Evolutionary conservation across 2,888 invertebrate species (phyloP).

Genomic region (Perdita meconis): DNA sequence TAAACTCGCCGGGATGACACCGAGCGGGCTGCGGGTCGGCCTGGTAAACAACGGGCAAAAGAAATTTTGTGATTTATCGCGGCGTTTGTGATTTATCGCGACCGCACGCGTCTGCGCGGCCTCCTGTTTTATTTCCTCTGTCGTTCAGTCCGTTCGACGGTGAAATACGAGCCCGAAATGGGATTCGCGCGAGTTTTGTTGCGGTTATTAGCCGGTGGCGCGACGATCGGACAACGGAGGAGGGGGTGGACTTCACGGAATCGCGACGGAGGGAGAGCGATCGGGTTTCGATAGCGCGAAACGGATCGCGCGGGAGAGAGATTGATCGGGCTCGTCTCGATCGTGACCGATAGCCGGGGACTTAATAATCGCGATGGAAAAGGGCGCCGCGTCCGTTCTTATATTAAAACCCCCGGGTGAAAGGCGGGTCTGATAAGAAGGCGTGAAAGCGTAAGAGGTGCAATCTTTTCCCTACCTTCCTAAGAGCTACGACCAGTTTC

Average conservation of each 20-base stretch:
- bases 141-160: constrained; percentile 1
- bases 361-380: not conserved
- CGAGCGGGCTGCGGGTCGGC: constrained; percentile 6
- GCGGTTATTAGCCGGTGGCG: constrained; percentile 8
- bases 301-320: not conserved
- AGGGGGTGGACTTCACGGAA: not conserved
- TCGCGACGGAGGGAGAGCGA: not conserved
- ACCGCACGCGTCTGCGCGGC: constrained; percentile 12
- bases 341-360: constrained; percentile 1
- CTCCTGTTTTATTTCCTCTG: constrained; percentile 35
- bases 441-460: constrained; percentile 2
- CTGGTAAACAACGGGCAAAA: constrained; percentile 24
- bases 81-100: constrained; percentile 34
- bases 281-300: not conserved
- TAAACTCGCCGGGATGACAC: constrained; percentile 48
- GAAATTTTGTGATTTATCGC: constrained; percentile 46
- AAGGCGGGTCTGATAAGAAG: constrained; percentile 3
- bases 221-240: not conserved
- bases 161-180: constrained; percentile 15
- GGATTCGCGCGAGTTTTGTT: constrained; percentile 10
- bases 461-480: not conserved
- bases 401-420: not conserved
- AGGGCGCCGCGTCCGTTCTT: constrained; percentile 13
- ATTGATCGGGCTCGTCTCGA: constrained; percentile 2
- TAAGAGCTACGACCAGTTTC: not conserved